A percentile compares a stretch with the other conserved stretches of the same genome.
phyloP scores from a whole-genome alignment of 2,888 invertebrate species.

The Steinernema carpocapsae region DNA sequence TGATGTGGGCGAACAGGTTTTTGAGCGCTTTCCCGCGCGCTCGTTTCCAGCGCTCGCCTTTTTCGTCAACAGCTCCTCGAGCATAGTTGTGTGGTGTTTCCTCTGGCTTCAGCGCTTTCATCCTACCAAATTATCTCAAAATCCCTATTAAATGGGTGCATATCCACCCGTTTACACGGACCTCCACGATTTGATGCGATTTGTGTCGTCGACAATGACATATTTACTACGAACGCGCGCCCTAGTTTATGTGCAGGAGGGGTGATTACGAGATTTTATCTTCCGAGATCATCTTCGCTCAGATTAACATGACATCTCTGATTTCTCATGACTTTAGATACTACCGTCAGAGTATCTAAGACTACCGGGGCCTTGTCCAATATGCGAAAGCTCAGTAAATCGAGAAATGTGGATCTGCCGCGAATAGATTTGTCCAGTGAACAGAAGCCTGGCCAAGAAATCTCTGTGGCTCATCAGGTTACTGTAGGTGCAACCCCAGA shows the following conservation, averaged over 20 bases:
- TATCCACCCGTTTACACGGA: background rate
- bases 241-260: constrained; percentile 12
- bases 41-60: background rate
- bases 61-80: background rate
- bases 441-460: background rate
- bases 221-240: constrained; percentile 1
- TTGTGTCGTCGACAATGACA: constrained; percentile 1
- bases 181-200: background rate
- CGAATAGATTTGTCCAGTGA: background rate
- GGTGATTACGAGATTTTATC: constrained; percentile 22
- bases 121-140: background rate
- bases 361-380: too few species aligned
- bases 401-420: background rate
- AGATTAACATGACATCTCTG: background rate
- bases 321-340: constrained; percentile 14
- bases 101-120: background rate
- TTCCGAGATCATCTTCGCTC: background rate
- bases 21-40: background rate
- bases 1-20: constrained; percentile 30
- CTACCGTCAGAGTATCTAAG: background rate
- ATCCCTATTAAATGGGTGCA: background rate
- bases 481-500: background rate
- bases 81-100: background rate
- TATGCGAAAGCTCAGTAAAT: background rate
- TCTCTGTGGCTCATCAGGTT: background rate